These are phyloP conservation scores for Parazoanthus atlanticus DNA, from an alignment of 92 coral and sea anemone species.

Conservation along the genomic window DNA sequence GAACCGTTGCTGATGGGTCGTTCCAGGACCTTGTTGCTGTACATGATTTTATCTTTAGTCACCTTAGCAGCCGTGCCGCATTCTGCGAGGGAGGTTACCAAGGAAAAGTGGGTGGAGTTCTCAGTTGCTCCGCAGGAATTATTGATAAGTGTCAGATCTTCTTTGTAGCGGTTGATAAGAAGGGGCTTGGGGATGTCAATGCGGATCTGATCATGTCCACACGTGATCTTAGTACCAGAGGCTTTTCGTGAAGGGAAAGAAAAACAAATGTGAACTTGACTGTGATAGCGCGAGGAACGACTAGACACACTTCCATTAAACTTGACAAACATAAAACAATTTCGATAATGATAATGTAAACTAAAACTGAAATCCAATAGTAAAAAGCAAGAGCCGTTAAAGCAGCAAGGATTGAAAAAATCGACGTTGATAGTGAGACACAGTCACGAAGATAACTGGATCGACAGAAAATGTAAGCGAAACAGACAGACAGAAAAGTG, in stretches of 20 bases:
- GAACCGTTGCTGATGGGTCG: conserved; percentile 15
- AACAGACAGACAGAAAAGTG: no score
- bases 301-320: no score
- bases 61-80: conserved; percentile 56
- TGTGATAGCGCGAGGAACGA: no score
- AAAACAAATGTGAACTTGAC: neutral
- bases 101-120: conserved; percentile 57
- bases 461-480: no score
- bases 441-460: no score
- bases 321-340: no score
- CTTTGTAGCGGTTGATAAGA: conserved; percentile 31
- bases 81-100: conserved; percentile 41
- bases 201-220: conserved; percentile 49
- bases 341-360: no score
- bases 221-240: conserved; percentile 40
- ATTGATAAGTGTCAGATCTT: conserved; percentile 51
- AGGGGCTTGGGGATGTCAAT: conserved; percentile 56
- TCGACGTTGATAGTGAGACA: no score
- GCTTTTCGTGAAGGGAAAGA: conserved; percentile 18
- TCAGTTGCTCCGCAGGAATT: conserved; percentile 47
- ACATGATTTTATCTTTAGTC: conserved; percentile 38
- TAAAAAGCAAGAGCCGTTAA: no score
- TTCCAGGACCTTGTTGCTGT: conserved; percentile 59
- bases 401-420: no score
- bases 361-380: no score